Evolutionary conservation across 2,888 invertebrate species (phyloP).

Genomic region (Camponotus fellah): DNA sequence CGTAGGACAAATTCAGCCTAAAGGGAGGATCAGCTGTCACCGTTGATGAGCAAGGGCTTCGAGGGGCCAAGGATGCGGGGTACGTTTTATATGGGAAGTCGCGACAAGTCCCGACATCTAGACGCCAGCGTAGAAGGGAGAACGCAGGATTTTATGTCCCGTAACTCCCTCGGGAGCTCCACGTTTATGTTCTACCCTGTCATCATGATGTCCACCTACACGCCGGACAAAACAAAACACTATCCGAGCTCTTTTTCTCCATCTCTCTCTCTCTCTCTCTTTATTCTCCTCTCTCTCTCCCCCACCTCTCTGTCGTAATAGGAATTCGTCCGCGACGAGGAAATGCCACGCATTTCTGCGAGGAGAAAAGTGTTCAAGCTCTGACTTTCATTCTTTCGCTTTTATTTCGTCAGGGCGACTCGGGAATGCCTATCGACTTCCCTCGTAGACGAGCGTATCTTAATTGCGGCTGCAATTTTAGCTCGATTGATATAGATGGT

Average conservation of each 20-base stretch:
- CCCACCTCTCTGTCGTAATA: conserved; percentile 70
- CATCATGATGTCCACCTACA: conserved; percentile 84
- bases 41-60: conserved; percentile 76
- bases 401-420: conserved; percentile 70
- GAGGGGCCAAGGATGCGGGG: conserved; percentile 53
- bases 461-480: conserved; percentile 43
- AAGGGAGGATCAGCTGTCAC: conserved; percentile 82
- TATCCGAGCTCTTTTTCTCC: conserved; percentile 68
- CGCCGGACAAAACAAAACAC: conserved; percentile 84
- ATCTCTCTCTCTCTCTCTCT: conserved; percentile 25
- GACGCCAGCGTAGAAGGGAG: conserved; percentile 83
- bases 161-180: conserved; percentile 84
- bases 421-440: conserved; percentile 65
- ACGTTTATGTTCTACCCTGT: conserved; percentile 83
- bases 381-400: conserved; percentile 65
- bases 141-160: conserved; percentile 84
- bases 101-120: conserved; percentile 83
- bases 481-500: conserved; percentile 17
- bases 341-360: conserved; percentile 73
- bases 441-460: conserved; percentile 17
- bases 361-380: conserved; percentile 47
- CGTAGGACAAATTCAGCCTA: conserved; percentile 77
- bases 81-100: conserved; percentile 75
- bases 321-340: conserved; percentile 76
- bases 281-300: neutral